phyloP scores from a whole-genome alignment of 2,113 vertebrate genomes.

The Arizona elegans region DNA sequence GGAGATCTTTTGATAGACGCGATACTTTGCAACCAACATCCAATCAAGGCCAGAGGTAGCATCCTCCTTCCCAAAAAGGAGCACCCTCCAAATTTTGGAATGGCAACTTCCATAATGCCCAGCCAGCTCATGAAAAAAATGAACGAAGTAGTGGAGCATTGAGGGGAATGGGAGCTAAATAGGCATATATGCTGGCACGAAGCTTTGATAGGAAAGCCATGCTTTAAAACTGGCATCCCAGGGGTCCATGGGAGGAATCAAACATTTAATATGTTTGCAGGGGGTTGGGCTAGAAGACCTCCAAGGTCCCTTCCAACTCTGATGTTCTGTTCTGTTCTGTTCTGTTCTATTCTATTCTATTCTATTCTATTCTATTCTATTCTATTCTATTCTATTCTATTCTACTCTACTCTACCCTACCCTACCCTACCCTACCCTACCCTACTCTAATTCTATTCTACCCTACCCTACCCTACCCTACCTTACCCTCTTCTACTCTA shows the following conservation, averaged over 20 bases:
- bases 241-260: neutral
- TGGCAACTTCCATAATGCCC: neutral
- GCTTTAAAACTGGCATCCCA: neutral
- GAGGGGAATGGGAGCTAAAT: neutral
- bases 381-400: too few species aligned
- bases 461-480: too few species aligned
- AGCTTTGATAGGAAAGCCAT: neutral
- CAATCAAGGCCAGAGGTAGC: neutral
- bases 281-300: too few species aligned
- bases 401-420: too few species aligned
- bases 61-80: neutral
- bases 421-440: too few species aligned
- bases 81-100: neutral
- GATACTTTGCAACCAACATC: neutral
- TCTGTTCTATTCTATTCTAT: too few species aligned
- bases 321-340: too few species aligned
- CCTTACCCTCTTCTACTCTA: too few species aligned
- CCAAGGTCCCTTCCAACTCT: too few species aligned
- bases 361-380: too few species aligned
- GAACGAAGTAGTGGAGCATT: neutral
- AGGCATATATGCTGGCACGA: neutral
- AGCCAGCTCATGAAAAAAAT: neutral
- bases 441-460: too few species aligned
- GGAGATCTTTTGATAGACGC: neutral
- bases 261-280: neutral